Percentiles rank a stretch among this genome's conserved stretches.
phyloP scores from a whole-genome alignment of 2,113 vertebrate genomes.

The Cranoglanis bouderius region DNA sequence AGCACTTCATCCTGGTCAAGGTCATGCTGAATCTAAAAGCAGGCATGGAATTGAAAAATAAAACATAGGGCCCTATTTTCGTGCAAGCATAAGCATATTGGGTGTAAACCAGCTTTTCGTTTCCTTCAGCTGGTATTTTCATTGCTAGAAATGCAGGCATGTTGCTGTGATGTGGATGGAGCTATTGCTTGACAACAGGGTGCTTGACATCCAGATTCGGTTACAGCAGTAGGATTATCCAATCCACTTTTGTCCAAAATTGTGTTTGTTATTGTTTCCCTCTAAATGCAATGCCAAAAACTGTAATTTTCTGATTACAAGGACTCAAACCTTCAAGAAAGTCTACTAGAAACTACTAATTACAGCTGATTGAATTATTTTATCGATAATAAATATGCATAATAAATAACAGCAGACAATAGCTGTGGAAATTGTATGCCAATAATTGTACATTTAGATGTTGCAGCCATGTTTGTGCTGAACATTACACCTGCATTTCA shows the following conservation, averaged over 20 bases:
- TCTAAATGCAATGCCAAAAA: not conserved
- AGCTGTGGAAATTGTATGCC: not conserved
- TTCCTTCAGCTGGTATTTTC: not conserved
- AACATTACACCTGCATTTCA: not conserved
- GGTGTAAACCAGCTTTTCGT: not conserved
- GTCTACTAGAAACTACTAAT: not conserved
- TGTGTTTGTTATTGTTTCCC: not conserved
- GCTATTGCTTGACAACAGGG: not conserved
- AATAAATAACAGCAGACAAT: not conserved
- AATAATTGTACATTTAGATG: not conserved
- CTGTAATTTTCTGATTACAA: not conserved
- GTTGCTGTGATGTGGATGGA: not conserved
- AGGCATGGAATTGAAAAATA: not conserved
- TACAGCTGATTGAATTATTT: not conserved
- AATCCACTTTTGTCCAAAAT: not conserved
- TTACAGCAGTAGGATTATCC: not conserved
- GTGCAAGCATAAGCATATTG: not conserved
- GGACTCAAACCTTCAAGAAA: not conserved
- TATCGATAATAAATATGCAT: not conserved
- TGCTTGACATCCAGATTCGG: no score
- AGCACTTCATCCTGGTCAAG: not conserved
- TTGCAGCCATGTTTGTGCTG: not conserved
- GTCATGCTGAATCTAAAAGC: not conserved
- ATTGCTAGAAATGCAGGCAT: not conserved
- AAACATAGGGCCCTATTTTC: not conserved